Conservation (phyloP, 2,888 invertebrate species). For the Pyrrhosoma nymphula region DNA sequence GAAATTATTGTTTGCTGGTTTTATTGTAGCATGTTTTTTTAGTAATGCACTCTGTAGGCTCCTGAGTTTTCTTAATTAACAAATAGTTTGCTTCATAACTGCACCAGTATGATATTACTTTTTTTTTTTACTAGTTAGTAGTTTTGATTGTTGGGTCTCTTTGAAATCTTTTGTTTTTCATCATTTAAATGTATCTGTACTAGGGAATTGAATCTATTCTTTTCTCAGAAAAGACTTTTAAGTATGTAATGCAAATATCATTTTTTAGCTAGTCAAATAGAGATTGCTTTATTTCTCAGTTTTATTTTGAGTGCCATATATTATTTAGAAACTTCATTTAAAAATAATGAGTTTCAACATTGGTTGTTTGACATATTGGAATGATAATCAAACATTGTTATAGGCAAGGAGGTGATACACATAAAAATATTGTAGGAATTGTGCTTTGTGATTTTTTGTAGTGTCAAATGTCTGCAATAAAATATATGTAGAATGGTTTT, state of each 20-base stretch:
- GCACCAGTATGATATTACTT: constrained; percentile 49
- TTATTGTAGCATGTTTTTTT: constrained; percentile 50
- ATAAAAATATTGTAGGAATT: constrained; percentile 43
- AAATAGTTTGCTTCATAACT: constrained; percentile 57
- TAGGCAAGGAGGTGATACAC: constrained; percentile 21
- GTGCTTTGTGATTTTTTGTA: constrained; percentile 57
- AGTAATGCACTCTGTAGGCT: constrained; percentile 43
- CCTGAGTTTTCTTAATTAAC: constrained; percentile 37
- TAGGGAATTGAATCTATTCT: constrained; percentile 1
- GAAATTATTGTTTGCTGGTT: constrained; percentile 33
- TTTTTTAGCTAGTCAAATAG: constrained; percentile 53
- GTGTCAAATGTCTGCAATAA: constrained; percentile 63
- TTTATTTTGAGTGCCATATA: constrained; percentile 37
- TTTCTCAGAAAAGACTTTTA: constrained; percentile 20
- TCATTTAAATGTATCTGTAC: not conserved
- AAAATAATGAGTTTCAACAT: not conserved
- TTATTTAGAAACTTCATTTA: not conserved
- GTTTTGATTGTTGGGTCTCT: not conserved
- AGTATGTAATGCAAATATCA: constrained; percentile 20
- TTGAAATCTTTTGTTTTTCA: not conserved
- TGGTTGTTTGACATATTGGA: constrained; percentile 42
- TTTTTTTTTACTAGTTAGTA: constrained; percentile 49
- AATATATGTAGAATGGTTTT: constrained; percentile 59
- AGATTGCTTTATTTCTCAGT: constrained; percentile 55
- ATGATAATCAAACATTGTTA: not conserved